Conservation (phyloP, 2,797 vertebrate species). For the Nyctalus aviator region DNA sequence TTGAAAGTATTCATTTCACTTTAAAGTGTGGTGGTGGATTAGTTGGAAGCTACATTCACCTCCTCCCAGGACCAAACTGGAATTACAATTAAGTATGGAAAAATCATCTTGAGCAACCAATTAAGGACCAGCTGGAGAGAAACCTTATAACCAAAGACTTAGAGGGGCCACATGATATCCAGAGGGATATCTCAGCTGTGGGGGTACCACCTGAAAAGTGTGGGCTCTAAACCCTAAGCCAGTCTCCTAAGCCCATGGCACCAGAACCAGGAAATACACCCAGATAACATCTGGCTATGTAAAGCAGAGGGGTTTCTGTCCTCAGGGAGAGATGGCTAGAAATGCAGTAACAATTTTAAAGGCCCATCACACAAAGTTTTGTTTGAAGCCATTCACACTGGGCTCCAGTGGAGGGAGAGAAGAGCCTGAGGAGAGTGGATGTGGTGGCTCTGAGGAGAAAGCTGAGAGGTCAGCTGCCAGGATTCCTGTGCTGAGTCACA, state of each 20-base stretch:
- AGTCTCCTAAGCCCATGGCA: neutral
- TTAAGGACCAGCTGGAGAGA: neutral
- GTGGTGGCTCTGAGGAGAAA: neutral
- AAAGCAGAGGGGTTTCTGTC: neutral
- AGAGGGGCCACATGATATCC: neutral
- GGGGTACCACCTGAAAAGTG: neutral
- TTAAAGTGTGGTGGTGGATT: neutral
- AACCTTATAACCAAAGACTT: neutral
- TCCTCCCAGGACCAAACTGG: neutral
- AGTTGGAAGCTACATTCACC: neutral
- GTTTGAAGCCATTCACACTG: neutral
- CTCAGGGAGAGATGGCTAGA: neutral
- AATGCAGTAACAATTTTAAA: neutral
- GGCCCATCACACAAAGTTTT: neutral
- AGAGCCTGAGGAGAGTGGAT: neutral
- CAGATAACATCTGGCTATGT: neutral
- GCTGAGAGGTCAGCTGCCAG: neutral
- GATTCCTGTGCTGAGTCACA: neutral
- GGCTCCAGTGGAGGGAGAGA: neutral
- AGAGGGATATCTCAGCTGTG: neutral
- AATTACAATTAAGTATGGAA: neutral
- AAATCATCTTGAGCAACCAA: neutral
- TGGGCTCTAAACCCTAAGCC: neutral
- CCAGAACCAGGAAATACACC: neutral
- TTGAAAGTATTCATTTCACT: constrained; percentile 28